Evolutionary conservation across 2,113 vertebrate genomes (phyloP).

Genomic region (Empidonax alnorum): DNA sequence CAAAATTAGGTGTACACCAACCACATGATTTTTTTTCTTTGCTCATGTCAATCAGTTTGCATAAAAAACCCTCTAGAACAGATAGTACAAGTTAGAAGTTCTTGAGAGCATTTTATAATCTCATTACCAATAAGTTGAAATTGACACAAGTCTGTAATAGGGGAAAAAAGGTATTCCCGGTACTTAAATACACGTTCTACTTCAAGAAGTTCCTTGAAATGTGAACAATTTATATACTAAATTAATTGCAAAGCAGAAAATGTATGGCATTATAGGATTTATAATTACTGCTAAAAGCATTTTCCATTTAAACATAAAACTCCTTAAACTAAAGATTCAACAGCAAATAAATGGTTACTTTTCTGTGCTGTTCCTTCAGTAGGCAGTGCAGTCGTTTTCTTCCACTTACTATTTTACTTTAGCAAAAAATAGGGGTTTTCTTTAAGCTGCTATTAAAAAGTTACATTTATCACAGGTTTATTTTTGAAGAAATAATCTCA

Average conservation of each 20-base stretch:
- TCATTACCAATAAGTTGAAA: not conserved
- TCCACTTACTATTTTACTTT: not conserved
- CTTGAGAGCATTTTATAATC: not conserved
- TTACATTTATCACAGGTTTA: not conserved
- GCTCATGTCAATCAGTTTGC: not conserved
- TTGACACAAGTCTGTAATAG: not conserved
- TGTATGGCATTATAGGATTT: rapidly evolving
- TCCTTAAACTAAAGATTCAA: not conserved
- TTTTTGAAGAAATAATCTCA: not conserved
- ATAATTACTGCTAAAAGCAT: not conserved
- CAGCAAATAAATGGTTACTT: not conserved
- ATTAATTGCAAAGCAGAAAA: not conserved
- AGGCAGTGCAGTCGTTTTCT: not conserved
- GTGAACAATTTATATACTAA: not conserved
- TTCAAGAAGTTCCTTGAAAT: not conserved
- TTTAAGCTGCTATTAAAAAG: not conserved
- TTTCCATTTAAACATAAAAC: not conserved
- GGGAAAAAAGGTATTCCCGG: not conserved
- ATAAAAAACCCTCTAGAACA: rapidly evolving
- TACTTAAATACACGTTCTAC: not conserved
- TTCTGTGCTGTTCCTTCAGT: not conserved
- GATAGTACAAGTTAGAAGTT: not conserved
- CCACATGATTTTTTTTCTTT: not conserved
- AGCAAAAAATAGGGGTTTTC: not conserved
- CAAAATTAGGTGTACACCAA: not conserved